Evolutionary conservation across 2,888 invertebrate genomes (phyloP), one percentile per base, ranked within the genome.

Genomic region (Notodonta dromedarius): DNA sequence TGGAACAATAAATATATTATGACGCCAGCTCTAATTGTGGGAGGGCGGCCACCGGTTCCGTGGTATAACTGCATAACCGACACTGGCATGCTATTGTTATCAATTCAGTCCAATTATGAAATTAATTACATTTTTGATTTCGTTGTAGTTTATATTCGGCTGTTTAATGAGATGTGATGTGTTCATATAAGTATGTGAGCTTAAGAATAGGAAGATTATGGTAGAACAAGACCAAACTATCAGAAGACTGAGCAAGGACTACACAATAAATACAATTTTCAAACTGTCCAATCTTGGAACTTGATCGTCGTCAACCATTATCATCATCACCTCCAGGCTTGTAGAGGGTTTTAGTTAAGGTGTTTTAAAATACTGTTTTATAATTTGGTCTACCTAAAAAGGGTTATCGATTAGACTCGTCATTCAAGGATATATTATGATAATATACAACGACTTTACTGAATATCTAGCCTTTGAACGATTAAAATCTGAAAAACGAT

Each of bases 11-110:
- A 70, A 76, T 74, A 74, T 73, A 73, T 75, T 73, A 74, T 76
- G 74, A 75, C 66, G 69, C 65, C 68, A 59, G 62, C 59, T 62
- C 66, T 79, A 79, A 81, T 77, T 74, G 75, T 83, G 80, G 58
- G 79, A 80, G 79, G 61, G 77, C 60, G 69, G 63, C 57, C 75
- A 73, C 64, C 61, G 67, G 67, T 71, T 70, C 67, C 65, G 52
- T 56, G 46, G 54, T 55, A 51, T 56, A 58, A 61, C 63, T 63
- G 69, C 67, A 64, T 60, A 69, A 62, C 67, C 64, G 70, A 62
- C 57, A 65, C 58, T 5, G 65, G 54, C 74, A 69, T 67, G 69
- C 71, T 52, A 74, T 72, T 71, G 65, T 73, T 57, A 56, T 44
- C 16, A 54, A 14, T 60, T 60, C 58, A 63, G 60, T 56, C 53